phyloP scores from a whole-genome alignment of 2,113 vertebrate genomes.

The Azemiops feae region DNA sequence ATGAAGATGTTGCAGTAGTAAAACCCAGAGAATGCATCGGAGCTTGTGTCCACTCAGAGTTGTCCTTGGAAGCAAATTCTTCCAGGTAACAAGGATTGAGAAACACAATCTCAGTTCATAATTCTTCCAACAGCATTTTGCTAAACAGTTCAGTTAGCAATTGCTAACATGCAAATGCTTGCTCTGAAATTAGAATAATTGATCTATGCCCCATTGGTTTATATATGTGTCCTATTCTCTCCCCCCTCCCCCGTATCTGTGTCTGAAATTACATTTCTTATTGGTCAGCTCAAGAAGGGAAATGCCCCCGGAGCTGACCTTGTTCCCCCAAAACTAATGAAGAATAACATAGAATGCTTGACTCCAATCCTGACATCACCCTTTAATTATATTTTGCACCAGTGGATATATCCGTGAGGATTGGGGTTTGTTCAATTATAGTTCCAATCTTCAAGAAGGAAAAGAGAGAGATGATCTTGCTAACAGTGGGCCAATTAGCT shows the following conservation, averaged over 20 bases:
- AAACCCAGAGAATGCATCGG: neutral
- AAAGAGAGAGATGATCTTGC: neutral
- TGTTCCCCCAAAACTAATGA: neutral
- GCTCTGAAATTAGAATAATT: slow-evolving; percentile 43
- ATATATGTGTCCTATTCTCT: neutral
- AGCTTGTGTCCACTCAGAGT: neutral
- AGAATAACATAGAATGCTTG: neutral
- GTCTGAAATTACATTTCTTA: neutral
- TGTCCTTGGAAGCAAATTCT: neutral
- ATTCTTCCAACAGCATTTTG: slow-evolving; percentile 27
- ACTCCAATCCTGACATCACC: neutral
- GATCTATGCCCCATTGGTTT: slow-evolving; percentile 29
- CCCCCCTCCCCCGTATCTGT: neutral
- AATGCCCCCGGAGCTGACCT: neutral
- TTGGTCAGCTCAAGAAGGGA: neutral
- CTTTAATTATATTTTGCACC: neutral
- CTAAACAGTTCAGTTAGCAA: slow-evolving; percentile 17
- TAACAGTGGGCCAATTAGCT: neutral
- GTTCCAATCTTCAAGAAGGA: neutral
- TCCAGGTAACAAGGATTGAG: neutral
- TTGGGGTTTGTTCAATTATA: neutral
- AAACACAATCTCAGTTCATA: slow-evolving; percentile 1
- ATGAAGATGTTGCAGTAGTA: neutral
- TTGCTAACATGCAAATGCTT: slow-evolving; percentile 19
- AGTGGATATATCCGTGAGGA: neutral